Evolutionary conservation across 2,797 vertebrate genomes (phyloP).

Genomic region (Enteromius thamalakanensis): DNA sequence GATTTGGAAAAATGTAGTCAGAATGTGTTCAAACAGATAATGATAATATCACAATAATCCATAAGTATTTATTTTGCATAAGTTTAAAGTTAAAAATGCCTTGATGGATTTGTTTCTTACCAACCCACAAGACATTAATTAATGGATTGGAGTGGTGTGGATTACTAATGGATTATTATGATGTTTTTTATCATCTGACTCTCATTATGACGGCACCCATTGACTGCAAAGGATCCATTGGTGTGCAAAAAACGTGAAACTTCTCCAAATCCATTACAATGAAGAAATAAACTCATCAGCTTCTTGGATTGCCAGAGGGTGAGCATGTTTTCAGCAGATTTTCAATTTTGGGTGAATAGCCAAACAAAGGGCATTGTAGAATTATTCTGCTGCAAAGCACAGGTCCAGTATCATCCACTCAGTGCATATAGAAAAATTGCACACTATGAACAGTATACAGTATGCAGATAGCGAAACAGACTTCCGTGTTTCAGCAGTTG

Average conservation of each 20-base stretch:
- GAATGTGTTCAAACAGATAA: background rate
- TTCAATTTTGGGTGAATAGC: background rate
- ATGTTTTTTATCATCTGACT: background rate
- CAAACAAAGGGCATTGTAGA: background rate
- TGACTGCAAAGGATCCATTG: background rate
- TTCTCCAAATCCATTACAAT: background rate
- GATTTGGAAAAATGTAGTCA: background rate
- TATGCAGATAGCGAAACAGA: background rate
- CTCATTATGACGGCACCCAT: background rate
- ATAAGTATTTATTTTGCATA: background rate
- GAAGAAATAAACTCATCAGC: background rate
- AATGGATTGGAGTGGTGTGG: background rate
- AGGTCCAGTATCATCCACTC: background rate
- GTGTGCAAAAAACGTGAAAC: background rate
- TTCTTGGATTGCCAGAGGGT: background rate
- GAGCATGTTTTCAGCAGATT: background rate
- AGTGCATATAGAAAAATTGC: background rate
- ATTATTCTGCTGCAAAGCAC: background rate
- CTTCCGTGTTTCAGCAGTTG: background rate
- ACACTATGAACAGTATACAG: background rate
- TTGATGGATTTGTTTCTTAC: background rate
- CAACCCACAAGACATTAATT: background rate
- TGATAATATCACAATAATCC: background rate
- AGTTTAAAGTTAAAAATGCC: background rate
- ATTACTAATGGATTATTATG: background rate